Evolutionary conservation across 2,113 vertebrate genomes (phyloP).

Genomic region (Marcusenius ussheri): DNA sequence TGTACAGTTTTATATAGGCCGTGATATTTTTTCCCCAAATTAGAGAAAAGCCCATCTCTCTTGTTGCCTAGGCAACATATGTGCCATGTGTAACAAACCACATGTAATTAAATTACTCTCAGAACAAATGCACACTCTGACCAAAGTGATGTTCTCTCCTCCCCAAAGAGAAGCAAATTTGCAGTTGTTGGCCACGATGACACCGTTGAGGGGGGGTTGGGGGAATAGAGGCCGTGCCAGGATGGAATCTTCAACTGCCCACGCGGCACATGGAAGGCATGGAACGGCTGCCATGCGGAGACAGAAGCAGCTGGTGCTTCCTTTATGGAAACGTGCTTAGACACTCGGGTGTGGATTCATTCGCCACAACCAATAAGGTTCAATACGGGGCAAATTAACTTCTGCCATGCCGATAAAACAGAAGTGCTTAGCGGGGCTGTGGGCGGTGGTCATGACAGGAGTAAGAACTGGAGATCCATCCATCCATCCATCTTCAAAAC

Average conservation of each 20-base stretch:
- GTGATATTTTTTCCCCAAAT: neutral
- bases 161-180: neutral
- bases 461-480: neutral
- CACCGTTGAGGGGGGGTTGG: neutral
- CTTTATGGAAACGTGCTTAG: neutral
- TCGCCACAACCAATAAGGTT: neutral
- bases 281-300: neutral
- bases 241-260: neutral
- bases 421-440: neutral
- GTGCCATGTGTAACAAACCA: neutral
- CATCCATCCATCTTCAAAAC: neutral
- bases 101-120: neutral
- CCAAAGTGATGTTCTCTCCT: neutral
- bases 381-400: neutral
- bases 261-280: neutral
- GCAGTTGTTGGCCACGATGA: neutral
- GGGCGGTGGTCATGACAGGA: neutral
- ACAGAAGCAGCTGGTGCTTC: neutral
- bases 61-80: conserved; percentile 15
- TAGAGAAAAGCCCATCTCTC: neutral
- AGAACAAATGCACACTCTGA: neutral
- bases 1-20: neutral
- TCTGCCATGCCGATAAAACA: neutral
- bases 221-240: neutral
- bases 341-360: neutral